These are phyloP conservation scores for Anarhynchus alexandrinus DNA, from an alignment of 2,113 vertebrate genomes.

Conservation along the genomic window DNA sequence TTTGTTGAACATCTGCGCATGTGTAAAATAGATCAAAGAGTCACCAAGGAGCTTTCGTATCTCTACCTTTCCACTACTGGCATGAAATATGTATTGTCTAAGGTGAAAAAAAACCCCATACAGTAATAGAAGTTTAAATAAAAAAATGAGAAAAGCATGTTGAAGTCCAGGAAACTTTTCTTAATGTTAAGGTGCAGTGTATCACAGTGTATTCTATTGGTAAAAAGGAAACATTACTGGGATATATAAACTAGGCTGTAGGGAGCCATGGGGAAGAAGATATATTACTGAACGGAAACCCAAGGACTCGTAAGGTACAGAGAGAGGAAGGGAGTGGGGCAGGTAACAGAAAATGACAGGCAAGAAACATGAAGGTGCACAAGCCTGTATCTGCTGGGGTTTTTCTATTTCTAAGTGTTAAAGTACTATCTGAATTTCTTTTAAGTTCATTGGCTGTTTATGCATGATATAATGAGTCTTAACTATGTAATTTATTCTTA, in stretches of 20 bases:
- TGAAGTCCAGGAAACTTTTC: neutral
- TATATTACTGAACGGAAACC: neutral
- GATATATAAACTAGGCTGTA: neutral
- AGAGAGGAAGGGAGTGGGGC: neutral
- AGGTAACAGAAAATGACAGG: neutral
- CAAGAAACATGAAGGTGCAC: neutral
- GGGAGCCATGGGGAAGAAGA: neutral
- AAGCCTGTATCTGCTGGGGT: neutral
- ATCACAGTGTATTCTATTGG: neutral
- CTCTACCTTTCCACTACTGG: neutral
- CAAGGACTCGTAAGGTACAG: neutral
- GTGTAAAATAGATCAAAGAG: neutral
- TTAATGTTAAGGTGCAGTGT: neutral
- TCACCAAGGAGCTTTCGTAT: neutral
- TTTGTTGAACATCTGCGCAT: neutral
- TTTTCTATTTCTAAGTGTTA: neutral
- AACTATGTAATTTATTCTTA: neutral
- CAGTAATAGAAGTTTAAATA: neutral
- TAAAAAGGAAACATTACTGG: neutral
- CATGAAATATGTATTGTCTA: neutral
- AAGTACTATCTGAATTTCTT: neutral
- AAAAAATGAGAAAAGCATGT: neutral
- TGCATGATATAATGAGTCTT: neutral
- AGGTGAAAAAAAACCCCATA: neutral
- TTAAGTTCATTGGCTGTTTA: neutral